A percentile compares a stretch with the other conserved stretches of the same genome.
These are phyloP conservation scores for Mandrillus leucophaeus DNA, from an alignment of 2,113 vertebrate genomes.

Conservation along the genomic window DNA sequence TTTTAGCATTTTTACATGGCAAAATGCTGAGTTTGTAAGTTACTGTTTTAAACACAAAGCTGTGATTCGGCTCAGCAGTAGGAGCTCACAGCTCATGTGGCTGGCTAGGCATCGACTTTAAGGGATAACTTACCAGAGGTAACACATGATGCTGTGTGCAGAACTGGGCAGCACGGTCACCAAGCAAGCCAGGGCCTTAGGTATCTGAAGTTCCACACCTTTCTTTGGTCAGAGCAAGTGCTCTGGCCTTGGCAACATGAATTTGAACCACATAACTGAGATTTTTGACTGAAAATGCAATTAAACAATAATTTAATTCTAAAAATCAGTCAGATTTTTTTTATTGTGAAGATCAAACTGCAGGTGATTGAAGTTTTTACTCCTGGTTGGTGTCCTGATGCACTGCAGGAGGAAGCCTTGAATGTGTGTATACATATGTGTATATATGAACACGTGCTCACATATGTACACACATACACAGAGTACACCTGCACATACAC, in stretches of 20 bases:
- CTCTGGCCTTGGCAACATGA: not conserved
- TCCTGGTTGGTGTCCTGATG: not conserved
- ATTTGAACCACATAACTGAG: not conserved
- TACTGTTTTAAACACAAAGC: constrained; percentile 47
- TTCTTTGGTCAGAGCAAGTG: not conserved
- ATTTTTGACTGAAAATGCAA: constrained; percentile 1
- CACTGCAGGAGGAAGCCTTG: not conserved
- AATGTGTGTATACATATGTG: accelerated
- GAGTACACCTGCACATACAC: too few species aligned
- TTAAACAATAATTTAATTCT: not conserved
- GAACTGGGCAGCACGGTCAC: constrained; percentile 46
- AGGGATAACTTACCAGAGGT: constrained; percentile 35
- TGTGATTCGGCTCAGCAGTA: constrained; percentile 52
- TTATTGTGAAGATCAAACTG: not conserved
- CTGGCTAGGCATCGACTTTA: constrained; percentile 39
- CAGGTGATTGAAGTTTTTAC: not conserved
- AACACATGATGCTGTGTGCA: not conserved
- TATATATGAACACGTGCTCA: not conserved
- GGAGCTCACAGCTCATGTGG: constrained; percentile 34
- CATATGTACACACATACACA: not conserved
- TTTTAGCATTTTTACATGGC: constrained; percentile 47
- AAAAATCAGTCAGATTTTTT: not conserved
- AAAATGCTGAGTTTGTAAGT: constrained; percentile 9
- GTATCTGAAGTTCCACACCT: accelerated
- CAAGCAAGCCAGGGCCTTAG: constrained; percentile 20